Evolutionary conservation across 2,888 invertebrate species (phyloP), one percentile per base, ranked within the genome.

Genomic region (Pandemis heparana): DNA sequence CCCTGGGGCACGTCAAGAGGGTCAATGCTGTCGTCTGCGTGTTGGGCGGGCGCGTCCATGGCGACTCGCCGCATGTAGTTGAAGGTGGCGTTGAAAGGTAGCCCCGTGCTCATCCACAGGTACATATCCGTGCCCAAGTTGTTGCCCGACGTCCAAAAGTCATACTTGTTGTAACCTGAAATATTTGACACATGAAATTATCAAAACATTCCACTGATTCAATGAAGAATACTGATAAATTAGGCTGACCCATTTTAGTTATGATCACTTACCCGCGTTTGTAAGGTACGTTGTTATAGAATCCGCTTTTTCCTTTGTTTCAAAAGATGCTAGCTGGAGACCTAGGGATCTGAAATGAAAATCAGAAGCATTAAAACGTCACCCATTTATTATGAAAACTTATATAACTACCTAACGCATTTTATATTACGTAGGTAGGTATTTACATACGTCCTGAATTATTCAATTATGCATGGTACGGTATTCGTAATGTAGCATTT

Each of bases 81-180:
- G 89, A 98, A 98, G n/a, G 97, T 97, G 38, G 97, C 96, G 89
- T 98, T 98, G 92, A 98, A 97, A 48, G 97, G 97, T 75, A 97
- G 91, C 14, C 98, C 98, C 48, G 97, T 97, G 87, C 97, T 97
- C 97, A 98, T 97, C 98, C 98, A 98, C 75, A 98, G 93, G 89
- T 97, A 97, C 97, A 97, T 97, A 83, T 97, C 97, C 16, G 97
- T 97, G 48, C 98, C 98, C 74, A 98, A 94, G 81, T 97, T 96
- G 90, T 98, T 98, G 76, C 98, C 98, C 74, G 97, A 97, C 82
- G 97, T 97, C 98, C 98, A 98, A 90, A 97, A 98, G 87, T 97
- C 97, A 83, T 96, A 97, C 85, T 97, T 97, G 79, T 96, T 96
- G 88, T 97, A 97, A 5, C 96, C 96, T 96, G 88, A 38, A 87